phyloP scores from a whole-genome alignment of 2,797 vertebrate species.

The Iguana delicatissima region DNA sequence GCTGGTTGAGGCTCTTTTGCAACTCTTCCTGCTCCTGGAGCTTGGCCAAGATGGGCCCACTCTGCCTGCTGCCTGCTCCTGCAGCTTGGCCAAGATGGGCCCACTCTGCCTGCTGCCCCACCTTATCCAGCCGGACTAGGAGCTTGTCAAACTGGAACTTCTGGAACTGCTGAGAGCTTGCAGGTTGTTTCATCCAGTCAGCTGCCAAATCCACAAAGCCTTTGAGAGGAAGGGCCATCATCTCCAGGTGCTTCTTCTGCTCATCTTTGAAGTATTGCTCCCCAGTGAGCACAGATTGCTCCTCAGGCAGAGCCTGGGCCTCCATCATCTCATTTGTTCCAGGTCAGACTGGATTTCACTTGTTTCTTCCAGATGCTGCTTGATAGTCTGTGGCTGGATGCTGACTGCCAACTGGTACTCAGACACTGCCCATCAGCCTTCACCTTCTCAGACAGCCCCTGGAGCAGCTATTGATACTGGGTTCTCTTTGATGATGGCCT shows the following conservation, averaged over 20 bases:
- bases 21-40: slow-evolving; percentile 89
- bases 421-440: slow-evolving; percentile 86
- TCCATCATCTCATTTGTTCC: slow-evolving; percentile 88
- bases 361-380: slow-evolving; percentile 92
- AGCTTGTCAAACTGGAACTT: slow-evolving; percentile 95
- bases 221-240: slow-evolving; percentile 89
- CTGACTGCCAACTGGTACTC: slow-evolving; percentile 90
- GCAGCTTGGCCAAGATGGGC: slow-evolving; percentile 89
- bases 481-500: slow-evolving; percentile 91
- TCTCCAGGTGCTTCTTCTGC: slow-evolving; percentile 91
- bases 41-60: slow-evolving; percentile 87
- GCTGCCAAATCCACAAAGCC: slow-evolving; percentile 95
- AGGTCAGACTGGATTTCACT: slow-evolving; percentile 95
- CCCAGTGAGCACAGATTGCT: slow-evolving; percentile 91
- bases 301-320: slow-evolving; percentile 88
- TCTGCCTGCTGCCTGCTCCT: slow-evolving; percentile 80
- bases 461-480: slow-evolving; percentile 89
- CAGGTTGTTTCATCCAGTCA: slow-evolving; percentile 94
- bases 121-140: slow-evolving; percentile 91
- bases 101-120: slow-evolving; percentile 78
- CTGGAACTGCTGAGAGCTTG: slow-evolving; percentile 98
- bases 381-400: slow-evolving; percentile 92
- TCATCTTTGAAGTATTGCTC: slow-evolving; percentile 97
- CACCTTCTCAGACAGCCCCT: slow-evolving; percentile 88
- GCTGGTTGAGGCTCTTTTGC: slow-evolving; percentile 91